These are phyloP conservation scores for Drosophila infuscata DNA, from an alignment of 2,888 invertebrate species.

Conservation along the genomic window DNA sequence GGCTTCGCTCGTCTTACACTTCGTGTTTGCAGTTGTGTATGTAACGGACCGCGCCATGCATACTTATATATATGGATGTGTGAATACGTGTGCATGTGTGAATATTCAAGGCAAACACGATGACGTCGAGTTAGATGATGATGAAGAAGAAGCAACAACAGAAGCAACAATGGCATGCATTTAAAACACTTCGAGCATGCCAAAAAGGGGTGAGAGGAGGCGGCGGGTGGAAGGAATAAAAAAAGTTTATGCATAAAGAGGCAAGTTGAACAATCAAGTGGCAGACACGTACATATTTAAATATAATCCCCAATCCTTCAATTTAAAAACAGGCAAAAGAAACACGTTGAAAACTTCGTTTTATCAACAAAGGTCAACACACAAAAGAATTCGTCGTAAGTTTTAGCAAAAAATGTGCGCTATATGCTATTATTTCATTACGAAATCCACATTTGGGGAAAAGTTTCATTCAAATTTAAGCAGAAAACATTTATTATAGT, in stretches of 20 bases:
- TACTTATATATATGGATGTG: slow-evolving; percentile 8
- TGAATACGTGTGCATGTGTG: slow-evolving; percentile 17
- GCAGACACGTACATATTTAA: slow-evolving; percentile 17
- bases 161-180: slow-evolving; percentile 57
- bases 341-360: slow-evolving; percentile 27
- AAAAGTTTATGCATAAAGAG: neutral
- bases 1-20: slow-evolving; percentile 26
- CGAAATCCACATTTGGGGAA: slow-evolving; percentile 1
- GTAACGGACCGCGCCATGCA: slow-evolving; percentile 50
- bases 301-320: neutral
- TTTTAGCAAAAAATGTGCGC: slow-evolving; percentile 14
- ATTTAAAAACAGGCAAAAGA: neutral
- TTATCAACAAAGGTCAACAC: slow-evolving; percentile 55
- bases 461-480: slow-evolving; percentile 32
- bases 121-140: slow-evolving; percentile 59
- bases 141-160: slow-evolving; percentile 31
- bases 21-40: slow-evolving; percentile 53
- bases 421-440: neutral
- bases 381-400: slow-evolving; percentile 17
- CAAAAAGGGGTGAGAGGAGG: slow-evolving; percentile 11
- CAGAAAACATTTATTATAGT: slow-evolving; percentile 29
- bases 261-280: slow-evolving; percentile 1
- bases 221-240: neutral
- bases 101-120: slow-evolving; percentile 70
- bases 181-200: slow-evolving; percentile 22